Conservation (phyloP, 2,888 invertebrate genomes). For the Ptychoptera albimana region DNA sequence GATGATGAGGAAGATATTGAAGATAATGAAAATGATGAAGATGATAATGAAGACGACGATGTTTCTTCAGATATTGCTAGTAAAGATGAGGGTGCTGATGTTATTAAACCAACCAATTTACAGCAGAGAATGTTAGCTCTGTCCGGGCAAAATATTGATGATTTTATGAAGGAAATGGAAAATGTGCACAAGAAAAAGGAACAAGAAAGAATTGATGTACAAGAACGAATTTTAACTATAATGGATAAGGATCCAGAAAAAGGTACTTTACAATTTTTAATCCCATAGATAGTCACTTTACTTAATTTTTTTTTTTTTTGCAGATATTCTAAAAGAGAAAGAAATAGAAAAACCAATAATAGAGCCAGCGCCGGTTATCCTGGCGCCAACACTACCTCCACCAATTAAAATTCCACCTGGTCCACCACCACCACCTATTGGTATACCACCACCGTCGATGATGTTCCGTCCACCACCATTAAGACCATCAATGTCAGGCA, state of each 20-base stretch:
- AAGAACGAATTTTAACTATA: slow-evolving; percentile 30
- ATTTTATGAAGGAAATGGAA: slow-evolving; percentile 87
- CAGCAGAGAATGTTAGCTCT: slow-evolving; percentile 80
- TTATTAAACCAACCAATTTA: slow-evolving; percentile 51
- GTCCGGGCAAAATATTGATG: slow-evolving; percentile 81
- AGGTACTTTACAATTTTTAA: neutral
- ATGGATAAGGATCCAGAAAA: slow-evolving; percentile 7
- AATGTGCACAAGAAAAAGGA: slow-evolving; percentile 64
- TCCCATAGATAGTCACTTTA: slow-evolving; percentile 2
- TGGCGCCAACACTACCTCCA: slow-evolving; percentile 18
- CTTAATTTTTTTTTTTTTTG: neutral
- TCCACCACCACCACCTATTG: slow-evolving; percentile 36
- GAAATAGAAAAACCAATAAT: neutral
- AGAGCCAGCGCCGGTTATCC: neutral
- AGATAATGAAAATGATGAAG: slow-evolving; percentile 11
- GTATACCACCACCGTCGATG: slow-evolving; percentile 31
- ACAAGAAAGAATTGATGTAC: slow-evolving; percentile 45
- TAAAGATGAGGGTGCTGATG: slow-evolving; percentile 10
- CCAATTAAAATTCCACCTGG: slow-evolving; percentile 29
- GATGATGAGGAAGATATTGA: slow-evolving; percentile 8
- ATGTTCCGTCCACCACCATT: slow-evolving; percentile 42
- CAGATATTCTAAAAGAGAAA: neutral
- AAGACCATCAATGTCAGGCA: slow-evolving; percentile 33
- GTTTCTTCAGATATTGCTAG: slow-evolving; percentile 1
- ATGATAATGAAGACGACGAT: neutral